Conservation (phyloP, 2,113 vertebrate genomes). For the Rhynchopsitta pachyrhyncha region DNA sequence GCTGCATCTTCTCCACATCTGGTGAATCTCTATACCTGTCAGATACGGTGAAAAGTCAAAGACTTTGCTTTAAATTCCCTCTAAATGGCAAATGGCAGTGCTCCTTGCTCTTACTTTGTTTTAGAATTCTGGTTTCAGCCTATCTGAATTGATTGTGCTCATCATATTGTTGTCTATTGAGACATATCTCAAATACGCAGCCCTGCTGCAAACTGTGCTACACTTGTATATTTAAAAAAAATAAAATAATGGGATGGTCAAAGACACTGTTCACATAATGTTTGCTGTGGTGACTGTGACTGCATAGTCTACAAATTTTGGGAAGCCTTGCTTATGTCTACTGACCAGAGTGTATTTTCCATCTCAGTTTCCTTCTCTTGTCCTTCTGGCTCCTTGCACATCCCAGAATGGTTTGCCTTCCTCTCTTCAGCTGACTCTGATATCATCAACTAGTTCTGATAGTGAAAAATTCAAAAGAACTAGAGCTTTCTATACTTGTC, state of each 20-base stretch:
- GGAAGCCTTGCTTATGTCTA: background rate
- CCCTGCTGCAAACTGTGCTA: background rate
- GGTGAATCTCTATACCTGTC: background rate
- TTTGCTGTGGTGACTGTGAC: background rate
- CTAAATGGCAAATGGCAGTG: background rate
- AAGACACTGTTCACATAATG: background rate
- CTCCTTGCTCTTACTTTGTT: background rate
- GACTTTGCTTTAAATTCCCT: constrained; percentile 16
- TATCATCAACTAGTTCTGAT: background rate
- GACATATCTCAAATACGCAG: background rate
- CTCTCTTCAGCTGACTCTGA: background rate
- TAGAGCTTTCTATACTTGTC: background rate
- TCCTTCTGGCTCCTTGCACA: background rate
- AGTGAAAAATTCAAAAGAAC: background rate
- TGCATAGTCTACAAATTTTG: background rate
- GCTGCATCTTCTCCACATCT: background rate
- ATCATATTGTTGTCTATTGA: background rate
- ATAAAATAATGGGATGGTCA: background rate
- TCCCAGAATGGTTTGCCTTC: background rate
- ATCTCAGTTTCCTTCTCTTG: background rate
- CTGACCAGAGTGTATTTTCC: background rate
- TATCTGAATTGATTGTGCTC: background rate
- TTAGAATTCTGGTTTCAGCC: background rate
- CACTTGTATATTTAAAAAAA: background rate
- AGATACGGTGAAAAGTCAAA: constrained; percentile 11